phyloP scores from a whole-genome alignment of 2,797 vertebrate species.

The Molothrus ater region DNA sequence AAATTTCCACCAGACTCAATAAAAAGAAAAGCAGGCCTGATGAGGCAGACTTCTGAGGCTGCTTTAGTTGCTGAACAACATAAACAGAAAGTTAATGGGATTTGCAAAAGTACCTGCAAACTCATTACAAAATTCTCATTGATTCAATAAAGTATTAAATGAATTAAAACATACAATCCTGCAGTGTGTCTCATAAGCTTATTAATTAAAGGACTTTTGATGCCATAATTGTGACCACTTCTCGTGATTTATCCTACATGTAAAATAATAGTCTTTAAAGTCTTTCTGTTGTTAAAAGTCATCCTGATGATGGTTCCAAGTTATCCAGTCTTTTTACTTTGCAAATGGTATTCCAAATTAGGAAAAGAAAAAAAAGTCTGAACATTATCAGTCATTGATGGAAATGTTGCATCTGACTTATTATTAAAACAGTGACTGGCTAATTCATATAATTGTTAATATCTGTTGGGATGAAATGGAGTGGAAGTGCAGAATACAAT shows the following conservation, averaged over 20 bases:
- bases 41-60: neutral
- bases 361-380: neutral
- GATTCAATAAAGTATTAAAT: neutral
- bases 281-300: neutral
- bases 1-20: constrained; percentile 4
- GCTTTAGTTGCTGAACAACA: neutral
- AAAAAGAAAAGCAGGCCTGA: constrained; percentile 1
- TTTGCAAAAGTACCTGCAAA: neutral
- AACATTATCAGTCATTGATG: neutral
- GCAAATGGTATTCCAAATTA: neutral
- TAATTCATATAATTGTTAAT: neutral
- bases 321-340: neutral
- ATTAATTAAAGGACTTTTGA: neutral
- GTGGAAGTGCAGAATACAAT: neutral
- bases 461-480: neutral
- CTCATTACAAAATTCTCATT: neutral
- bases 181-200: neutral
- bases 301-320: neutral
- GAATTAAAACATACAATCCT: neutral
- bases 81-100: neutral
- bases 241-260: neutral
- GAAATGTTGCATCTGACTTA: neutral
- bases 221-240: neutral
- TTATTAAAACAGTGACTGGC: neutral
- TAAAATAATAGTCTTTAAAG: neutral